phyloP scores from a whole-genome alignment of 2,113 vertebrate genomes.

The Guaruba guarouba region DNA sequence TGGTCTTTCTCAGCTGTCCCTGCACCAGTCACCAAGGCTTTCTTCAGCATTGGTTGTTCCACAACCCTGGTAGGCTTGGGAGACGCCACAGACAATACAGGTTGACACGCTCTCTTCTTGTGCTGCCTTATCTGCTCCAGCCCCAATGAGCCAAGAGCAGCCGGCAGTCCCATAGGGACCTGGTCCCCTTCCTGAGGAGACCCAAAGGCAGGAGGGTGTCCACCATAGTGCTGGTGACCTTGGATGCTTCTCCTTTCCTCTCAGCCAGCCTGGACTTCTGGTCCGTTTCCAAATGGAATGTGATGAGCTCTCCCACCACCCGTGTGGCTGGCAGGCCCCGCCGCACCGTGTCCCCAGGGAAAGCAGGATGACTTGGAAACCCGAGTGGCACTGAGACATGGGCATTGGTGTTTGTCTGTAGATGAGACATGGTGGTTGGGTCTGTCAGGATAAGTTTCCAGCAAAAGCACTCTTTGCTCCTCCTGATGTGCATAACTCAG shows the following conservation, averaged over 20 bases:
- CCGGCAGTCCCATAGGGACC: background rate
- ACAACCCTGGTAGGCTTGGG: background rate
- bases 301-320: background rate
- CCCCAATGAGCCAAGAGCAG: background rate
- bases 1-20: background rate
- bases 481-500: rapidly evolving
- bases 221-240: background rate
- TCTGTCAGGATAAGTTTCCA: background rate
- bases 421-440: background rate
- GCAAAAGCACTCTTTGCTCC: background rate
- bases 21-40: background rate
- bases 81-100: background rate
- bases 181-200: background rate
- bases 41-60: background rate
- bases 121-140: background rate
- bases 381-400: rapidly evolving
- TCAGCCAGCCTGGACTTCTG: background rate
- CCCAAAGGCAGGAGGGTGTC: background rate
- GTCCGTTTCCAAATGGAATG: background rate
- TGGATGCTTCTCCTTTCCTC: background rate
- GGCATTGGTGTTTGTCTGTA: background rate
- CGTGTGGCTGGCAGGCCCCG: background rate
- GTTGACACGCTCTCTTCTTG: background rate
- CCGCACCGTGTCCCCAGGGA: background rate
- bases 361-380: background rate